Percentiles rank a stretch among this genome's conserved stretches.
Conservation (phyloP, 2,113 vertebrate genomes). For the Agapornis roseicollis region DNA sequence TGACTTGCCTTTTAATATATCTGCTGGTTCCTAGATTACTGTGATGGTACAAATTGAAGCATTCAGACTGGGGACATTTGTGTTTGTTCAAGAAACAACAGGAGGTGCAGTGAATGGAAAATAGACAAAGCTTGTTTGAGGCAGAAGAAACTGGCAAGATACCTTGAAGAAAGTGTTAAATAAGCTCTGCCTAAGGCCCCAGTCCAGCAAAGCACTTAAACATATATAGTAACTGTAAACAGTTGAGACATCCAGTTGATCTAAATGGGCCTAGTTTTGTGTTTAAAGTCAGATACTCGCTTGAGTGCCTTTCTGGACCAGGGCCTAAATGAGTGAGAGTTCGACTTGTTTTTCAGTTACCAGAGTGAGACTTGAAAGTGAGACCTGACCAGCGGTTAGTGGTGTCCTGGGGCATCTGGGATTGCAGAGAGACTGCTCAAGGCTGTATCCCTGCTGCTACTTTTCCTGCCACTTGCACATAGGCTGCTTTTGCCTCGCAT, state of each 20-base stretch:
- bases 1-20: not conserved
- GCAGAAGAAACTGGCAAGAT: not conserved
- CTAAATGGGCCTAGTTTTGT: slow-evolving; percentile 26
- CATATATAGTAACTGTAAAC: not conserved
- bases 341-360: not conserved
- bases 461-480: not conserved
- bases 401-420: not conserved
- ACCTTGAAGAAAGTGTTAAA: not conserved
- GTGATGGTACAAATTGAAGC: not conserved
- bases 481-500: not conserved
- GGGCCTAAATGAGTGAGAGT: not conserved
- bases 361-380: not conserved
- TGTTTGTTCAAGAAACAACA: slow-evolving; percentile 48
- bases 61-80: not conserved
- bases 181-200: not conserved
- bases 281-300: slow-evolving; percentile 23
- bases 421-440: not conserved
- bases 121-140: slow-evolving; percentile 9
- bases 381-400: not conserved
- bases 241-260: slow-evolving; percentile 18
- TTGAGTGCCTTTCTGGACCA: slow-evolving; percentile 17
- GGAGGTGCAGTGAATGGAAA: slow-evolving; percentile 1
- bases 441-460: not conserved
- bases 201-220: slow-evolving; percentile 51
- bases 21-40: not conserved